Conservation (phyloP, 2,113 vertebrate species). For the Etia nguti region DNA sequence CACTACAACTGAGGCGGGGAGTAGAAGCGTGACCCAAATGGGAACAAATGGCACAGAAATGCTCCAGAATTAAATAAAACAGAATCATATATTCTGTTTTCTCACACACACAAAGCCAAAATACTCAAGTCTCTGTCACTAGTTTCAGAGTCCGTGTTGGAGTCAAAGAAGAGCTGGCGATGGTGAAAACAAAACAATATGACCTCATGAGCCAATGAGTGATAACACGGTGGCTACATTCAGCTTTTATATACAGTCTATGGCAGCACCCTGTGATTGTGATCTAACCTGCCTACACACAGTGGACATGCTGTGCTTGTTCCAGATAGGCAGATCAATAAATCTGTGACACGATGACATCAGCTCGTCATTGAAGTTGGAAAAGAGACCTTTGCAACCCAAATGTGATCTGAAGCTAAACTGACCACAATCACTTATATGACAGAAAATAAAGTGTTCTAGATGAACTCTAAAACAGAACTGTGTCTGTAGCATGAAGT, state of each 20-base stretch:
- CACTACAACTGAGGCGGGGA: background rate
- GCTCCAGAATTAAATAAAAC: background rate
- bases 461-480: background rate
- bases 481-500: background rate
- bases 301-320: rapidly evolving
- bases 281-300: background rate
- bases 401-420: background rate
- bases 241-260: background rate
- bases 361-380: background rate
- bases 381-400: background rate
- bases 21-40: rapidly evolving
- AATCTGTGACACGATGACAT: background rate
- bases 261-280: rapidly evolving
- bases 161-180: background rate
- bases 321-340: background rate
- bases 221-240: background rate
- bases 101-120: background rate
- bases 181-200: background rate
- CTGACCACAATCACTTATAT: background rate
- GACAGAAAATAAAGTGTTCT: background rate
- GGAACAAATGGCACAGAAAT: background rate
- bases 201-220: rapidly evolving
- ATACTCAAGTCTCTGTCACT: background rate
- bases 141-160: background rate
- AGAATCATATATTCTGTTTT: background rate